Evolutionary conservation across 2,113 vertebrate species (phyloP).

Genomic region (Phaethornis superciliosus): DNA sequence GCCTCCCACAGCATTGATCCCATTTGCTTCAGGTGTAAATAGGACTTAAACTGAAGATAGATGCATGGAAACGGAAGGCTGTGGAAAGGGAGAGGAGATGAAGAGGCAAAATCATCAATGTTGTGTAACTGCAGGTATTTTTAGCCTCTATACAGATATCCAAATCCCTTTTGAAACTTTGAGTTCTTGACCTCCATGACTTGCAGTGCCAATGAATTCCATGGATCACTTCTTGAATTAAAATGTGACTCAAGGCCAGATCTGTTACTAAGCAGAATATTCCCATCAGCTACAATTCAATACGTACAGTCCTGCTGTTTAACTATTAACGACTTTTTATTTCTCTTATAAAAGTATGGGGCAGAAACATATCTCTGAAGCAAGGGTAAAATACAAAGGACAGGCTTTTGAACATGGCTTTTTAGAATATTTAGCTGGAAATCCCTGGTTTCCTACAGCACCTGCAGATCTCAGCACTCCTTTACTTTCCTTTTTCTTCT

Average conservation of each 20-base stretch:
- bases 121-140: slow-evolving; percentile 1
- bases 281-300: not conserved
- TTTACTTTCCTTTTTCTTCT: not conserved
- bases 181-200: slow-evolving; percentile 16
- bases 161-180: slow-evolving; percentile 20
- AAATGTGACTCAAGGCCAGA: not conserved
- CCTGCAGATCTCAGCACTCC: slow-evolving; percentile 10
- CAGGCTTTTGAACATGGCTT: not conserved
- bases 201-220: not conserved
- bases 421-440: slow-evolving; percentile 26
- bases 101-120: not conserved
- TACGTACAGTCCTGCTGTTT: not conserved
- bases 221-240: not conserved
- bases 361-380: not conserved
- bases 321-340: not conserved
- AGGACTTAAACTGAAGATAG: not conserved
- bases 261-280: not conserved
- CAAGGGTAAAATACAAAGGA: slow-evolving; percentile 30
- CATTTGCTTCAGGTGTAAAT: not conserved
- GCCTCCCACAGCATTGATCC: not conserved
- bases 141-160: not conserved
- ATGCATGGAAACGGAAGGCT: fast-evolving
- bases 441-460: not conserved
- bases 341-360: not conserved
- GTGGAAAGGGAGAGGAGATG: not conserved